Evolutionary conservation across 2,797 vertebrate species (phyloP), one percentile per base, ranked within the genome.

Genomic region (Sebastes nivosus): DNA sequence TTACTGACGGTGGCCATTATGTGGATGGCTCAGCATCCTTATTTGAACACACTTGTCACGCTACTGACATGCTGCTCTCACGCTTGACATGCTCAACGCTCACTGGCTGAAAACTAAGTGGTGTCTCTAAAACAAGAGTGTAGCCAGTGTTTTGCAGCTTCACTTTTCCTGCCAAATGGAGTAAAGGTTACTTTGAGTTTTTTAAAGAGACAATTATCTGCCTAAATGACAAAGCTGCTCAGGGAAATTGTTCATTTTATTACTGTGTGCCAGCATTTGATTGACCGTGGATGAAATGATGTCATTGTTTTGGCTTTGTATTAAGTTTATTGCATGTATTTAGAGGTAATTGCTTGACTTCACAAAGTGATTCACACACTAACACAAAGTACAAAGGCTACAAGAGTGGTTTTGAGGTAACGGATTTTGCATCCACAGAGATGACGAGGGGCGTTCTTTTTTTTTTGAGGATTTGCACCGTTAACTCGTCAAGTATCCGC

Each of bases 1-100:
- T 95, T 94, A 92, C 93, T 85, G 87, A 94, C 88, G 29, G 86
- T 90, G 80, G 88, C 90, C 87, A 94, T 94, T 93, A 94, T 94
- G 93, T 67, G 92, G 93, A 94, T 89, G 92, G 88, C 91, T 92
- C 92, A 86, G 90, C 84, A 73, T 92, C 91, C 91, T 89, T 84
- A 80, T 94, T 93, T 86, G 88, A 92, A 85, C 89, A 79, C 88
- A 83, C 91, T 93, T 93, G 93, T 93, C 92, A 94, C 91, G 93
- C 91, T 46, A 93, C 85, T 87, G 88, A 92, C 91, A 89, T 84
- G 90, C 83, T 77, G 71, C 93, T 94, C 91, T 94, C 92, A 93
- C 85, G 87, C 89, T 91, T 68, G 73, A 88, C 86, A 65, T 71
- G 87, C 88, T 83, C 46, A 2, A 9, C 4, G 80, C 81, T 80